Evolutionary conservation across 2,888 invertebrate genomes (phyloP).

Genomic region (Brachynemurus nebulosus): DNA sequence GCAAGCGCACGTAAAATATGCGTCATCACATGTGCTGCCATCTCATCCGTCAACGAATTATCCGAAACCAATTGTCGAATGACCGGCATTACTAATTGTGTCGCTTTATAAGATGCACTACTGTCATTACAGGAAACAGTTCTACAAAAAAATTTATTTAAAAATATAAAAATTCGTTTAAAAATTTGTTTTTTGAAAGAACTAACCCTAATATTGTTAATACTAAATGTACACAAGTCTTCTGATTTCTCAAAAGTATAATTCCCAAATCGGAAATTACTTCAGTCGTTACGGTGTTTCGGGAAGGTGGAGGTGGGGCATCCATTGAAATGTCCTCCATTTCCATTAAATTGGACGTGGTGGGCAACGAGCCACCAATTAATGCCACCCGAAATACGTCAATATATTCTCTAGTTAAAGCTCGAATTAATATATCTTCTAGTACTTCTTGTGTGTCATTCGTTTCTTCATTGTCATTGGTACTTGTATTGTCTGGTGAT

Average conservation of each 20-base stretch:
- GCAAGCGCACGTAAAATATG: slow-evolving; percentile 68
- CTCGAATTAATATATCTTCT: slow-evolving; percentile 73
- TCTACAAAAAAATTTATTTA: no score
- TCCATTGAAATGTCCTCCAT: slow-evolving; percentile 57
- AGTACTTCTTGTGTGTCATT: slow-evolving; percentile 71
- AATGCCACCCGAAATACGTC: slow-evolving; percentile 64
- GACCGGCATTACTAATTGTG: slow-evolving; percentile 56
- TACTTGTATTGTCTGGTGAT: slow-evolving; percentile 58
- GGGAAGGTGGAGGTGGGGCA: slow-evolving; percentile 40
- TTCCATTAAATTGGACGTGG: slow-evolving; percentile 45
- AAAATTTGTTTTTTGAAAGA: slow-evolving; percentile 6
- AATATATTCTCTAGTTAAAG: slow-evolving; percentile 75
- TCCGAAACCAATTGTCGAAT: slow-evolving; percentile 49
- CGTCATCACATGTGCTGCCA: slow-evolving; percentile 60
- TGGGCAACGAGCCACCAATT: slow-evolving; percentile 49
- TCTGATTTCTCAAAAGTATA: slow-evolving; percentile 50
- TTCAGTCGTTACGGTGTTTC: slow-evolving; percentile 44
- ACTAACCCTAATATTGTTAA: slow-evolving; percentile 43
- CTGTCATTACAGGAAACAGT: slow-evolving; percentile 82
- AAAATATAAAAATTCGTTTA: neutral
- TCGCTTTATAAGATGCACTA: slow-evolving; percentile 66
- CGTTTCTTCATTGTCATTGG: slow-evolving; percentile 59
- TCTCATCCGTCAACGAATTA: slow-evolving; percentile 46
- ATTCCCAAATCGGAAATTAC: slow-evolving; percentile 71
- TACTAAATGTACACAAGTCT: slow-evolving; percentile 48